Conservation (phyloP, 2,797 vertebrate genomes). For the Sarcoramphus papa region DNA sequence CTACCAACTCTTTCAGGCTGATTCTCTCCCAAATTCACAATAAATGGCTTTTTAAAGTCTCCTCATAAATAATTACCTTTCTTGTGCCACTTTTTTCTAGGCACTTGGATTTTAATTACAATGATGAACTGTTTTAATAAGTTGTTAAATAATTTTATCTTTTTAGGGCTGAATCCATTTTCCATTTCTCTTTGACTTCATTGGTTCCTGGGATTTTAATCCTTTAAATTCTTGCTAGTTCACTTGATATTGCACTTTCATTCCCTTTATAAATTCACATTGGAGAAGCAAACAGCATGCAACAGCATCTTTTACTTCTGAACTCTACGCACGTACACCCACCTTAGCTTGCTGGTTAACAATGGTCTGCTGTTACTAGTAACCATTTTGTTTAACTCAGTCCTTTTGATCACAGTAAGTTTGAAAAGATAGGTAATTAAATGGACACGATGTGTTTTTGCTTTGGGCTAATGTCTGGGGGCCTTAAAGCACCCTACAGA, state of each 20-base stretch:
- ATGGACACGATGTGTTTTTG: background rate
- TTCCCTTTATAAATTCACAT: background rate
- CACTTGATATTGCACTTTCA: background rate
- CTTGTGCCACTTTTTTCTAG: conserved; percentile 49
- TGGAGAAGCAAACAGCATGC: background rate
- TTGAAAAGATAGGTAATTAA: conserved; percentile 6
- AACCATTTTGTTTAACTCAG: background rate
- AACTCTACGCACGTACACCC: background rate
- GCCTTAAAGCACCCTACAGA: background rate
- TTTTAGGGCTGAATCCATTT: conserved; percentile 26
- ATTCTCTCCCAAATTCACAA: conserved; percentile 44
- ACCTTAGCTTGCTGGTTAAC: background rate
- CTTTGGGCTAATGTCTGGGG: background rate
- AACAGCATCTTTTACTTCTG: background rate
- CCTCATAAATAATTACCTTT: conserved; percentile 64
- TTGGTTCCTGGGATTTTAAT: background rate
- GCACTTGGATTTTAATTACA: conserved; percentile 60
- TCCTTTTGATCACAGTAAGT: background rate
- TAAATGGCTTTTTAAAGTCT: conserved; percentile 54
- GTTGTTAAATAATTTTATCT: conserved; percentile 60
- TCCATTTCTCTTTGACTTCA: background rate
- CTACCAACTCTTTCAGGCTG: conserved; percentile 19
- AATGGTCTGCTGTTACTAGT: background rate
- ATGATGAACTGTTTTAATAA: conserved; percentile 69
- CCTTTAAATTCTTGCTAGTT: conserved; percentile 12